Conservation (phyloP, 1,140 invertebrate species). For the Branchinecta lynchi region DNA sequence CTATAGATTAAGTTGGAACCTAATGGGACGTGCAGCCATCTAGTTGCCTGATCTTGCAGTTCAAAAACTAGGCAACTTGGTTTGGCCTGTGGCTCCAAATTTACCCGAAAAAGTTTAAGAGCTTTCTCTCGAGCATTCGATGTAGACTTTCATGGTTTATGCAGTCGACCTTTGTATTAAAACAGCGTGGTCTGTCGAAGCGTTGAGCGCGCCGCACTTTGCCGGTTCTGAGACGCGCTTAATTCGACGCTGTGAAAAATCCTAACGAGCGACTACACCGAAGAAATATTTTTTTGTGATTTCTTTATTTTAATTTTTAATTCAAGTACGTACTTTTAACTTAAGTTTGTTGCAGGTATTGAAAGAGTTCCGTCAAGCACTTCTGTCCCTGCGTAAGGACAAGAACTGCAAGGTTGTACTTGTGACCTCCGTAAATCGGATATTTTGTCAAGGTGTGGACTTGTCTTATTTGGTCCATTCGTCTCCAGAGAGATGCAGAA, state of each 20-base stretch:
- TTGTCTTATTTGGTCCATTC: conserved; percentile 42
- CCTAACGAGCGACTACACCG: too few species aligned
- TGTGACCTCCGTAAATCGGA: conserved; percentile 42
- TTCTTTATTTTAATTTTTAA: not conserved
- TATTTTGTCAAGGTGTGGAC: conserved; percentile 56
- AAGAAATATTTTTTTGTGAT: not conserved
- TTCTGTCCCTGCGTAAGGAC: conserved; percentile 42
- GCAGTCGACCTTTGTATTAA: not conserved
- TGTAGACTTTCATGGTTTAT: not conserved
- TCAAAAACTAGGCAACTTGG: too few species aligned
- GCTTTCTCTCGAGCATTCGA: not conserved
- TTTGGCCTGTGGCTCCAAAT: too few species aligned
- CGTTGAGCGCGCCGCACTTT: not conserved
- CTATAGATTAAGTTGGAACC: too few species aligned
- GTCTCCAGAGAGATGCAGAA: conserved; percentile 39
- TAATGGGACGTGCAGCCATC: too few species aligned
- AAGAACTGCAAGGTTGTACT: conserved; percentile 44
- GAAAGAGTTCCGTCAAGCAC: conserved; percentile 41
- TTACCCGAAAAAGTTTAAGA: too few species aligned
- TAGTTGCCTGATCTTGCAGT: too few species aligned
- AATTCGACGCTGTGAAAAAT: not conserved
- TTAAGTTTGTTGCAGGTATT: conserved; percentile 33
- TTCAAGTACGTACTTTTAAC: not conserved
- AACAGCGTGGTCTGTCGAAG: not conserved
- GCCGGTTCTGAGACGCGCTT: not conserved